These are phyloP conservation scores for Paratrypauchen microcephalus DNA, from an alignment of 2,797 vertebrate genomes.

Conservation along the genomic window DNA sequence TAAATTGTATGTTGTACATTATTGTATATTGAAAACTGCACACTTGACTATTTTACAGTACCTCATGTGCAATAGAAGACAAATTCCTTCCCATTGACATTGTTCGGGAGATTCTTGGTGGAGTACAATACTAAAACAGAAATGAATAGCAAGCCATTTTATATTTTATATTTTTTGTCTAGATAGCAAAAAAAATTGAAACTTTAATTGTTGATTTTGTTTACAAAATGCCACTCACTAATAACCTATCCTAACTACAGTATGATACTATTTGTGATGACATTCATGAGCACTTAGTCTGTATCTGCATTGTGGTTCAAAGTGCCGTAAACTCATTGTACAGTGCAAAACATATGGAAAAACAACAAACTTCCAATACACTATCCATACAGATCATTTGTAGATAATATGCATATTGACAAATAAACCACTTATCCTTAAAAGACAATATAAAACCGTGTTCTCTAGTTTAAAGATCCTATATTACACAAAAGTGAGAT, in stretches of 20 bases:
- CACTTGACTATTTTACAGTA: slow-evolving; percentile 29
- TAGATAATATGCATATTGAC: not conserved
- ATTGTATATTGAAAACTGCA: not conserved
- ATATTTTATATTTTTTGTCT: not conserved
- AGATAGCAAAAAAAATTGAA: not conserved
- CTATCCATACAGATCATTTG: not conserved
- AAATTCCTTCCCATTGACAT: slow-evolving; percentile 75
- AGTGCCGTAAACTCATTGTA: too few relatives aligned
- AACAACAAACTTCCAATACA: not conserved
- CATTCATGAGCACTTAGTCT: not conserved
- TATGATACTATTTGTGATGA: not conserved
- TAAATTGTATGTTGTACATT: not conserved
- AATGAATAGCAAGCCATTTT: slow-evolving; percentile 20
- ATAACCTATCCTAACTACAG: not conserved
- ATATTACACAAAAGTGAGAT: too few relatives aligned
- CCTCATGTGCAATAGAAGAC: slow-evolving; percentile 71
- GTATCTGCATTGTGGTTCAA: not conserved
- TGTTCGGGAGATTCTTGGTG: slow-evolving; percentile 69
- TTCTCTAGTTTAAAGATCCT: too few relatives aligned
- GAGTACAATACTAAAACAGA: slow-evolving; percentile 71
- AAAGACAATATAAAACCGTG: not conserved
- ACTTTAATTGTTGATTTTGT: not conserved
- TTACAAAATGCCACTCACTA: not conserved
- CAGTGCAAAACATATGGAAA: not conserved
- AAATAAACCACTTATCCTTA: not conserved